Evolutionary conservation across 2,113 vertebrate genomes (phyloP), one percentile per base, ranked within the genome.

Genomic region (Stigmatopora nigra): DNA sequence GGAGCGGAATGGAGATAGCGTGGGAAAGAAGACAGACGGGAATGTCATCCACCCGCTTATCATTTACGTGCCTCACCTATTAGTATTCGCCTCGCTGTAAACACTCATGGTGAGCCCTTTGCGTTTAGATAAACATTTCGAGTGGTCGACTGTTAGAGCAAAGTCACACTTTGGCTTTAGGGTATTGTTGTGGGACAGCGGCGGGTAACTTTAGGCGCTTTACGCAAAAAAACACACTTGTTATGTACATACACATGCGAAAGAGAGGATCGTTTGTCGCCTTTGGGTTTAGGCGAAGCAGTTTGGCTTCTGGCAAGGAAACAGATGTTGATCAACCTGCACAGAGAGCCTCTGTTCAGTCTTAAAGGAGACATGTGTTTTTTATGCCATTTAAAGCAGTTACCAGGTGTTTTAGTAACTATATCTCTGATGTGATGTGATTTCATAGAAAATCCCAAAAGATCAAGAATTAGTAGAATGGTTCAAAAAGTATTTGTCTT

Each of bases 31-130:
- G 84, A 85, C 75, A 80, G 86, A 85, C 72, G 61, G 81, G 87
- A 89, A 89, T 88, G 86, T 75, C 84, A 86, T 86, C 78, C 78
- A 79, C 71, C 78, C 72, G 86, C 82, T 88, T 88, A 85, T 89
- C 82, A 78, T 85, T 82, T 78, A 61, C 78, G 71, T 75, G 76
- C 73, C 74, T 86, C 78, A 83, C 78, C 82, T 87, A 31, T 79
- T 79, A 83, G 76, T 76, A 45, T 61, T 78, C 72, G 67, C 58
- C 73, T 70, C 77, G 64, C 68, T 72, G 80, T 79, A 84, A 80
- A 82, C 77, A 77, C 51, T 2, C 62, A 70, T 56, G 53, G 36
- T 11, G 35, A 72, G 65, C 65, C 72, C 80, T 77, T 79, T 77
- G 58, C 61, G 70, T 63, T 63, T 9, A 59, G 55, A 71, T 72